Percentiles rank a stretch among this genome's conserved stretches.
Conservation (phyloP, 2,888 invertebrate genomes). For the Limnephilus marmoratus region DNA sequence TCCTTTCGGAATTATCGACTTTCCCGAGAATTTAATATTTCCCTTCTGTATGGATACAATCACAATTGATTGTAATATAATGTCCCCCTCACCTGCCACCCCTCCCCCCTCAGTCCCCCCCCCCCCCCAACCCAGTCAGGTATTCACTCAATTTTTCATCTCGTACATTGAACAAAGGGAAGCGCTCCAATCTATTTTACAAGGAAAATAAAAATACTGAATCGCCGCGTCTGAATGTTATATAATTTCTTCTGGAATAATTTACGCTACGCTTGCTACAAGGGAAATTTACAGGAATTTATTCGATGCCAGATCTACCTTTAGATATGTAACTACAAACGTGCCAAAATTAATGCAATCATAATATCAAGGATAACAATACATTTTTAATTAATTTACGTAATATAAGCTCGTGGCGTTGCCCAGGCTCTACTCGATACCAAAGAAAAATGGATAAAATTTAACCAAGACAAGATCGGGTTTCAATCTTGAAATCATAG, state of each 20-base stretch:
- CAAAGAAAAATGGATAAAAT: no score
- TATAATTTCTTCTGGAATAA: constrained; percentile 55
- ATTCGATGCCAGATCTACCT: neutral
- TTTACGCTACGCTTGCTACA: constrained; percentile 30
- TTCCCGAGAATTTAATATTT: constrained; percentile 33
- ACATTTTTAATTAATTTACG: no score
- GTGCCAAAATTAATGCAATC: no score
- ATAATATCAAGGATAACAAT: no score
- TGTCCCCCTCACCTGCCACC: neutral
- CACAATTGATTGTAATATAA: constrained; percentile 46
- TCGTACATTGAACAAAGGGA: constrained; percentile 65
- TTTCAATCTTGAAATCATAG: no score
- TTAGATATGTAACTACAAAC: no score
- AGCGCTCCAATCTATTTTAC: constrained; percentile 64
- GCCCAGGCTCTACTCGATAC: no score
- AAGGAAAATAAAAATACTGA: constrained; percentile 60
- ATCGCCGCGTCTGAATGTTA: constrained; percentile 56
- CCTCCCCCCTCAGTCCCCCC: neutral
- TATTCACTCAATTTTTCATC: constrained; percentile 65
- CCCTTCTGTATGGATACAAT: constrained; percentile 29
- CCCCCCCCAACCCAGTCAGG: neutral
- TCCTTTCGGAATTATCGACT: neutral
- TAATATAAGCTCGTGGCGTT: no score
- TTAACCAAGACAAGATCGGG: no score
- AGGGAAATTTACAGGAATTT: constrained; percentile 13